Evolutionary conservation across 2,113 vertebrate species (phyloP).

Genomic region (Ivindomyrus marchei): DNA sequence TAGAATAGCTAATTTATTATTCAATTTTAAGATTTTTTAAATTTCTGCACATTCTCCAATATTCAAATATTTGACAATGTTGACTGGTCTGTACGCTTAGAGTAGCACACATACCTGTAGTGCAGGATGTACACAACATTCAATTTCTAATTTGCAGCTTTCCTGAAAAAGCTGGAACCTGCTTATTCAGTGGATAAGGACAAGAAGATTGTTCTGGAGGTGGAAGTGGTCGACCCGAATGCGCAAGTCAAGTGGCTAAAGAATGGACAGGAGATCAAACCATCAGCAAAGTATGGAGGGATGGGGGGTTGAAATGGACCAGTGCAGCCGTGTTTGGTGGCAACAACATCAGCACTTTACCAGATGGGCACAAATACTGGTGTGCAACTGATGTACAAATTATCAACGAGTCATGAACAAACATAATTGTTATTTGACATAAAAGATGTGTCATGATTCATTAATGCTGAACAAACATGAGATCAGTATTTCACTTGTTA

Average conservation of each 20-base stretch:
- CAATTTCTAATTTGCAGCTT: conserved; percentile 53
- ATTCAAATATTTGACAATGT: background rate
- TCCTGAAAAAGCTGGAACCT: conserved; percentile 72
- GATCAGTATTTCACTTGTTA: background rate
- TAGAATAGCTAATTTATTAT: background rate
- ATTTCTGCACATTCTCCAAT: background rate
- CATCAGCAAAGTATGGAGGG: conserved; percentile 70
- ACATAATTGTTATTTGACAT: background rate
- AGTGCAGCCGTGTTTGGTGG: background rate
- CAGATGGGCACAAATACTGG: background rate
- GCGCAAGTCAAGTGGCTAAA: conserved; percentile 77
- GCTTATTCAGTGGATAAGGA: conserved; percentile 79
- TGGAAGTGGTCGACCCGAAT: conserved; percentile 72
- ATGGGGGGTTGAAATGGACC: background rate
- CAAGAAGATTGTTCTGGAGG: conserved; percentile 70
- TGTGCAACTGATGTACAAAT: background rate
- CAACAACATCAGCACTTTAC: background rate
- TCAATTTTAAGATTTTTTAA: background rate
- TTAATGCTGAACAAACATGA: background rate
- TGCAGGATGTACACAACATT: background rate
- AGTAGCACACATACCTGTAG: background rate
- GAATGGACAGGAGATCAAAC: conserved; percentile 80
- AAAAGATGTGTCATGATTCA: background rate
- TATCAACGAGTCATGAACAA: background rate
- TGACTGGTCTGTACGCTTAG: background rate